Evolutionary conservation across 2,113 vertebrate genomes (phyloP).

Genomic region (Eira barbara): DNA sequence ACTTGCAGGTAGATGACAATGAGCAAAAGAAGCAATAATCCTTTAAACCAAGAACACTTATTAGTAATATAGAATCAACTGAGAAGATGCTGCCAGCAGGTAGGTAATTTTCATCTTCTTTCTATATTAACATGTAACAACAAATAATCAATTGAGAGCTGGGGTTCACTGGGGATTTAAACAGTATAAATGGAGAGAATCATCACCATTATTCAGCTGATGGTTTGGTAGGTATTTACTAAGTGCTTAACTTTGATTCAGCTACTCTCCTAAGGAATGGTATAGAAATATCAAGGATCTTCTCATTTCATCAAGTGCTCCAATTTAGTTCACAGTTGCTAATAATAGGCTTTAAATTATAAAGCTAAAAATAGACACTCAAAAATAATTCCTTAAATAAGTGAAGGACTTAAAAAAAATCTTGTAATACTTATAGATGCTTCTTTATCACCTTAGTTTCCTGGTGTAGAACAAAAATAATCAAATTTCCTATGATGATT

Average conservation of each 20-base stretch:
- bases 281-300: not conserved
- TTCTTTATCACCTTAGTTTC: not conserved
- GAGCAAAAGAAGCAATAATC: not conserved
- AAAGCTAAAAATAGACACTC: not conserved
- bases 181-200: not conserved
- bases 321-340: not conserved
- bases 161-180: not conserved
- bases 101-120: not conserved
- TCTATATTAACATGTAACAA: not conserved
- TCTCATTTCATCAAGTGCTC: not conserved
- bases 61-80: not conserved
- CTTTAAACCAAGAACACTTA: slow-evolving; percentile 4
- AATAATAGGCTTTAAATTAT: not conserved
- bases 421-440: not conserved
- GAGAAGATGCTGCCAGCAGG: not conserved
- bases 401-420: not conserved
- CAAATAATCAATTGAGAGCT: not conserved
- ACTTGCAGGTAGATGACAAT: not conserved
- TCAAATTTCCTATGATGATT: not conserved
- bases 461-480: not conserved
- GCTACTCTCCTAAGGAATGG: not conserved
- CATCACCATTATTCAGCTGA: not conserved
- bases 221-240: not conserved
- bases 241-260: not conserved
- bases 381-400: not conserved